phyloP scores from a whole-genome alignment of 1,140 invertebrate species.

The Oreohelix idahoensis region DNA sequence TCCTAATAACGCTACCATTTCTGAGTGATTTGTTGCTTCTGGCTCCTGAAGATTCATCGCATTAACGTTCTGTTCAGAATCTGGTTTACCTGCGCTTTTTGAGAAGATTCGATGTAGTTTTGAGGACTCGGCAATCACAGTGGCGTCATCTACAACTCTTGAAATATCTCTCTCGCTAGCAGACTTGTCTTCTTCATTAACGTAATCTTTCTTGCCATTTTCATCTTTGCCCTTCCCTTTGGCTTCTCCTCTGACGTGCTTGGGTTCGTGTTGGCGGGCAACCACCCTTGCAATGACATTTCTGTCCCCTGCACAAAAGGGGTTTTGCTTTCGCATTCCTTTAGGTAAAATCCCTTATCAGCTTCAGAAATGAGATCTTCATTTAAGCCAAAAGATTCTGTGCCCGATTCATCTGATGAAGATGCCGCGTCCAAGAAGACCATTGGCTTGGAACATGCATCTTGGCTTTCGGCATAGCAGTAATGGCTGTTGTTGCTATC shows the following conservation, averaged over 20 bases:
- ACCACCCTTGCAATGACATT: background rate
- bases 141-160: background rate
- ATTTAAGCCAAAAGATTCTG: background rate
- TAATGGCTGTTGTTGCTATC: background rate
- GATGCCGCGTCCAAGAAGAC: background rate
- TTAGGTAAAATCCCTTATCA: background rate
- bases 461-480: background rate
- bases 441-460: background rate
- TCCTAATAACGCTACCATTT: background rate
- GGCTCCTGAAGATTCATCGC: background rate
- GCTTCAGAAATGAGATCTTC: background rate
- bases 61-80: background rate
- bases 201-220: background rate
- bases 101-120: background rate
- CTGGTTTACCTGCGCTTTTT: background rate
- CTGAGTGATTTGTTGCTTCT: background rate
- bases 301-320: background rate
- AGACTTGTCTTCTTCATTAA: background rate
- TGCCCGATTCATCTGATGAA: background rate
- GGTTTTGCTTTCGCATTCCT: background rate
- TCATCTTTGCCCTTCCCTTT: background rate
- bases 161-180: background rate
- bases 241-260: background rate
- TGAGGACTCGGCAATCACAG: background rate
- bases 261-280: background rate